Evolutionary conservation across 2,888 invertebrate species (phyloP).

Genomic region (Hirudinaria manillensis): DNA sequence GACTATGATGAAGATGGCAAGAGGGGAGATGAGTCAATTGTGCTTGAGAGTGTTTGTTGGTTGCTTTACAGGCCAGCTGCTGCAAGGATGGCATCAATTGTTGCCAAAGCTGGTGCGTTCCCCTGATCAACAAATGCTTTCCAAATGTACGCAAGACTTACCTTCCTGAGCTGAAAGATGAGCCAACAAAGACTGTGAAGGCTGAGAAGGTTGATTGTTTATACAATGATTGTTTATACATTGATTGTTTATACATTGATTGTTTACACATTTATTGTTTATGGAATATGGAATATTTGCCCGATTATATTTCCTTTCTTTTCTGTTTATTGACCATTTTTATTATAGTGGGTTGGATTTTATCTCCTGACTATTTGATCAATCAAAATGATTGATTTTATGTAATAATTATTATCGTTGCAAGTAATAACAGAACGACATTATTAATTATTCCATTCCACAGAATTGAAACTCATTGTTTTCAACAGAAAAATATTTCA

Average conservation of each 20-base stretch:
- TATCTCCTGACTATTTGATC: too few species aligned
- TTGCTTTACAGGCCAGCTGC: constrained; percentile 17
- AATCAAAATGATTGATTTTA: too few species aligned
- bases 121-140: constrained; percentile 20
- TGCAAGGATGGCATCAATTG: constrained; percentile 22
- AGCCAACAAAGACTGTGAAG: background rate
- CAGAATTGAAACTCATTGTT: too few species aligned
- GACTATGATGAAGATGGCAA: background rate
- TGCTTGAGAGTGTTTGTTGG: too few species aligned
- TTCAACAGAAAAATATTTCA: too few species aligned
- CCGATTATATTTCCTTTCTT: background rate
- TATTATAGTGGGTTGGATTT: background rate
- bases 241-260: too few species aligned
- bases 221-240: too few species aligned
- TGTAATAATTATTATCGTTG: too few species aligned
- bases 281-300: background rate
- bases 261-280: too few species aligned
- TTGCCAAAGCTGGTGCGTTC: constrained; percentile 20
- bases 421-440: too few species aligned
- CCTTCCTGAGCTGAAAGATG: background rate
- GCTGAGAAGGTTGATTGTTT: background rate
- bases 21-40: too few species aligned
- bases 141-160: background rate
- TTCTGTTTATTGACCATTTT: background rate
- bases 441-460: too few species aligned